Conservation (phyloP, 2,888 invertebrate genomes). For the Athrips mouffetella region DNA sequence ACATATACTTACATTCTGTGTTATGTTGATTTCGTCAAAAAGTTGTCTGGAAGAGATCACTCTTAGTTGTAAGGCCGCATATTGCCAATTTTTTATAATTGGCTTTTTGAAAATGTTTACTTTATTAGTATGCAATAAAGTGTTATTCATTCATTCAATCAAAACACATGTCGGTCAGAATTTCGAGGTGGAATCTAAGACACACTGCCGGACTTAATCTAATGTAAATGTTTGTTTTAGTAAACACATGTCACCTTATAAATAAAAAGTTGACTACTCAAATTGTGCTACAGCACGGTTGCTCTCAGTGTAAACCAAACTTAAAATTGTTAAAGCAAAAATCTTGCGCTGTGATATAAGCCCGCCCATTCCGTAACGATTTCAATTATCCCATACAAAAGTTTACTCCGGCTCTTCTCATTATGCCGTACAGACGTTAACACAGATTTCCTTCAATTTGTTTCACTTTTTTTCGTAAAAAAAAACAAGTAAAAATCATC, state of each 20-base stretch:
- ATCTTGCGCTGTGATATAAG: conserved; percentile 28
- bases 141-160: no score
- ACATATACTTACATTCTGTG: no score
- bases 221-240: neutral
- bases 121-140: no score
- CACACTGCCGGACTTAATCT: no score
- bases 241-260: neutral
- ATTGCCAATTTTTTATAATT: no score
- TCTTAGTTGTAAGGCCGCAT: no score
- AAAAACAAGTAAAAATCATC: no score
- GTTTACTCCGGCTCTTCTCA: conserved; percentile 18
- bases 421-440: conserved; percentile 10
- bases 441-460: conserved; percentile 16
- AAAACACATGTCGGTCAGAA: no score
- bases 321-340: conserved; percentile 9
- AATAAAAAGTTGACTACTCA: neutral
- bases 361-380: conserved; percentile 39
- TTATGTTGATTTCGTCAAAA: no score
- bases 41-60: no score
- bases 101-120: no score
- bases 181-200: no score
- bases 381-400: conserved; percentile 41
- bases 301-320: conserved; percentile 9
- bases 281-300: neutral
- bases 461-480: conserved; percentile 5